Base-by-base conservation (phyloP, 2,797 vertebrate genomes). In the Threskiornis aethiopicus region DNA sequence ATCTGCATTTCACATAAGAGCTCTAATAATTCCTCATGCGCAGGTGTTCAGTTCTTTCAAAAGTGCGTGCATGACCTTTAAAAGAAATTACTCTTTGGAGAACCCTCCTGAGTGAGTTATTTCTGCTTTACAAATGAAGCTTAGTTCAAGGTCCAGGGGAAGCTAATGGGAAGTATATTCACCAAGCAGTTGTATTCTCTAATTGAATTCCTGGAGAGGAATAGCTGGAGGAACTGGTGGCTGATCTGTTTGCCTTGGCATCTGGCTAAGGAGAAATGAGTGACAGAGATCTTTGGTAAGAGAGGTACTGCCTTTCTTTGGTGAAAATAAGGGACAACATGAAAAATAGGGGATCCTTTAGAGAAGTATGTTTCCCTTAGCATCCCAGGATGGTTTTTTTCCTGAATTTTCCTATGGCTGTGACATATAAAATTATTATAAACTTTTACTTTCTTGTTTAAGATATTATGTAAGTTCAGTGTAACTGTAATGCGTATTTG, bases 401-500 rank as follows among this genome's bases (percentile, higher is more conserved):
- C 47, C 57, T 72, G 42, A 72, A 13, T 82, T 62, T 76, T 90
- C 42, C 62, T 19, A 2, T 41, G 22, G 13, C 46, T 22, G n/a
- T 73, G 83, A 71, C 44, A 72, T 46, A 21, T 26, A 47, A 67
- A 85, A 87, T n/a, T 85, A 21, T 79, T 72, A 52, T 17, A 69
- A 91, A 70, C 25, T 57, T 81, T 64, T 26, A 71, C 71, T 84
- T 85, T 66, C 83, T 76, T 83, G 4, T 82, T 88, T 61, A 49
- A 80, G 82, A 5, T 46, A 52, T 94, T 96, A 93, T 81, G 47
- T 82, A 96, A 95, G 64, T 92, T 89, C 67, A 64, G 31, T 31
- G 69, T 73, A 80, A 84, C 79, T 54, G 28, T 78, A 83, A 89
- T 77, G 37, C 1, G 0, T 91, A 54, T 77, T 89, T 92, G 41